Conservation (phyloP, 2,888 invertebrate genomes). For the Venustoraphidia nigricollis region DNA sequence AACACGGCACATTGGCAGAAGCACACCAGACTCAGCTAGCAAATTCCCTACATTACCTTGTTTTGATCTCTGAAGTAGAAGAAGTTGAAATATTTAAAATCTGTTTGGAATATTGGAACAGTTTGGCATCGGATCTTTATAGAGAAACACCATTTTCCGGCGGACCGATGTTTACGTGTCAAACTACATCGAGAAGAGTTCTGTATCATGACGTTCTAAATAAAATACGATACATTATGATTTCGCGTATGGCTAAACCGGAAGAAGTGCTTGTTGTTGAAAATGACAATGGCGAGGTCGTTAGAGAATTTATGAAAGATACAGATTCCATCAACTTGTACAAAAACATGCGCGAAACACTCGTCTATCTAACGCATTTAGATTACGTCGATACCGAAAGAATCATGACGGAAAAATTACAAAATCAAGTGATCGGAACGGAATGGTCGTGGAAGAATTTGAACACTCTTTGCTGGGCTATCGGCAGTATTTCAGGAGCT, state of each 20-base stretch:
- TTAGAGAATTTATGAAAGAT: slow-evolving; percentile 99
- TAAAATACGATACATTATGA: slow-evolving; percentile 92
- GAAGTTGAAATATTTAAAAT: slow-evolving; percentile 99
- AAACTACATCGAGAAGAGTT: slow-evolving; percentile 41
- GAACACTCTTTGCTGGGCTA: slow-evolving; percentile 99
- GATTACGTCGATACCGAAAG: slow-evolving; percentile 95
- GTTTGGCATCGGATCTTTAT: slow-evolving; percentile 82
- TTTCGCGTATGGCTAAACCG: slow-evolving; percentile 98
- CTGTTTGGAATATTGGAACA: slow-evolving; percentile 98
- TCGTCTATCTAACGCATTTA: slow-evolving; percentile 96
- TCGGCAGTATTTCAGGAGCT: slow-evolving; percentile 96
- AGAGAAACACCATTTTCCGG: slow-evolving; percentile 60
- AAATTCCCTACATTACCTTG: slow-evolving; percentile 74
- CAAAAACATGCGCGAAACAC: slow-evolving; percentile 96
- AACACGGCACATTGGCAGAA: slow-evolving; percentile 82
- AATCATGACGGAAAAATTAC: slow-evolving; percentile 97
- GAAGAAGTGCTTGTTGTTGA: slow-evolving; percentile 99
- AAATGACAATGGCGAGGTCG: slow-evolving; percentile 99
- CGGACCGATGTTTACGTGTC: slow-evolving; percentile 19
- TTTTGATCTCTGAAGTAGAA: slow-evolving; percentile 92
- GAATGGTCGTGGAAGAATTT: slow-evolving; percentile 99
- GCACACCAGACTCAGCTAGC: slow-evolving; percentile 64
- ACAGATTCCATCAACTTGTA: slow-evolving; percentile 99
- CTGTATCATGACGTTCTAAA: slow-evolving; percentile 70
- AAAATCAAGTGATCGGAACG: slow-evolving; percentile 93